Conservation (phyloP, 2,888 invertebrate species). For the Hydropsyche betteni region DNA sequence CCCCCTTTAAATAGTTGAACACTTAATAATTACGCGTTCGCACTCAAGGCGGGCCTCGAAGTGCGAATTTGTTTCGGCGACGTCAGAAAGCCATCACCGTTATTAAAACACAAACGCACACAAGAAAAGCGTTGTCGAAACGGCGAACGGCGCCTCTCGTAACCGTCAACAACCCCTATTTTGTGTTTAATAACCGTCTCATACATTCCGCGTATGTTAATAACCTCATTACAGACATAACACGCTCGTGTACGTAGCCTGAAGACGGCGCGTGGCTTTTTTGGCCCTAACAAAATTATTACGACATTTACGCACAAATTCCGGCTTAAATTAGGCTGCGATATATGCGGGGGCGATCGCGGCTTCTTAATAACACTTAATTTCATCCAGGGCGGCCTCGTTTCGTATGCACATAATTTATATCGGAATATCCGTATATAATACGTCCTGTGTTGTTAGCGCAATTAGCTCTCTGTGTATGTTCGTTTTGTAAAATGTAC, state of each 20-base stretch:
- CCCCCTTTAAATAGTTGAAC: too few relatives aligned
- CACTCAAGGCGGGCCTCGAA: too few relatives aligned
- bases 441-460: not conserved
- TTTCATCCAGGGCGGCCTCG: not conserved
- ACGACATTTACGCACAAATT: slow-evolving; percentile 15
- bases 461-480: not conserved
- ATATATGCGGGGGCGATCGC: not conserved
- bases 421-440: not conserved
- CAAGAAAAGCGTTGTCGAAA: too few relatives aligned
- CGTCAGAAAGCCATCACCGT: too few relatives aligned
- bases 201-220: slow-evolving; percentile 22
- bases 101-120: too few relatives aligned
- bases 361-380: slow-evolving; percentile 23
- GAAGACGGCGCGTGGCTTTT: not conserved
- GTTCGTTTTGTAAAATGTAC: too few relatives aligned
- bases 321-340: slow-evolving; percentile 5
- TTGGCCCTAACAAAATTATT: slow-evolving; percentile 9
- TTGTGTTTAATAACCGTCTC: slow-evolving; percentile 27
- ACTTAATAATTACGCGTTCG: too few relatives aligned
- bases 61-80: too few relatives aligned
- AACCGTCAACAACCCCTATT: too few relatives aligned
- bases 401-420: slow-evolving; percentile 27
- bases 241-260: not conserved
- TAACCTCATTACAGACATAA: slow-evolving; percentile 25
- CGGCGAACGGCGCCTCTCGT: too few relatives aligned